Percentiles rank a stretch among this genome's conserved stretches.
Conservation (phyloP, 2,113 vertebrate species). For the Todiramphus saurophagus region DNA sequence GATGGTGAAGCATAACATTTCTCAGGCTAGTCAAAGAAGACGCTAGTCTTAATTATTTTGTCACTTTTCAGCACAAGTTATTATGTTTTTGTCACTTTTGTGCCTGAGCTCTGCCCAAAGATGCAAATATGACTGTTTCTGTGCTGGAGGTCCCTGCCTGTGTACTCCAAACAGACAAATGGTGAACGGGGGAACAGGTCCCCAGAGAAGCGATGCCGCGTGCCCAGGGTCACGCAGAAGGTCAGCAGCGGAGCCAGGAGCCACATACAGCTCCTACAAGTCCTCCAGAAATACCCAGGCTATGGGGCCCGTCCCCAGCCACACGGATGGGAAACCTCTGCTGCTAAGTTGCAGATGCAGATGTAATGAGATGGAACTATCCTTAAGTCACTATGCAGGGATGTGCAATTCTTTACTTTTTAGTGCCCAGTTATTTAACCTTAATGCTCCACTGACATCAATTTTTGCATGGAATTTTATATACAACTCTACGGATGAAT, state of each 20-base stretch:
- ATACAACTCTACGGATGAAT: not conserved
- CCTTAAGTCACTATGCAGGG: not conserved
- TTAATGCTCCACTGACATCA: slow-evolving; percentile 3
- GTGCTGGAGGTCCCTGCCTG: not conserved
- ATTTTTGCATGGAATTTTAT: not conserved
- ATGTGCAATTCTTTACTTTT: not conserved
- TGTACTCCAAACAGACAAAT: not conserved
- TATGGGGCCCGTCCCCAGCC: too few relatives aligned
- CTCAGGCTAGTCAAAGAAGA: not conserved
- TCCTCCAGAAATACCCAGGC: not conserved
- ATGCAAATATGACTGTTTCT: not conserved
- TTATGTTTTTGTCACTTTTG: not conserved
- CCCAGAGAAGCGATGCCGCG: not conserved
- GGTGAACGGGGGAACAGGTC: not conserved
- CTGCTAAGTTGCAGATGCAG: not conserved
- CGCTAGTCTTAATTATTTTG: not conserved
- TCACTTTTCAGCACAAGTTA: not conserved
- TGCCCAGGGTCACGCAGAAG: not conserved
- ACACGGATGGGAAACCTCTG: not conserved
- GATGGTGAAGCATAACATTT: not conserved
- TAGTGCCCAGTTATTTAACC: slow-evolving; percentile 1
- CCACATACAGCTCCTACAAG: not conserved
- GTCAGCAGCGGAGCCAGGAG: not conserved
- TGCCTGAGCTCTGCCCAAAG: not conserved
- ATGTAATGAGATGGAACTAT: not conserved